These are phyloP conservation scores for Irena cyanogastra DNA, from an alignment of 2,113 vertebrate species.

Conservation along the genomic window DNA sequence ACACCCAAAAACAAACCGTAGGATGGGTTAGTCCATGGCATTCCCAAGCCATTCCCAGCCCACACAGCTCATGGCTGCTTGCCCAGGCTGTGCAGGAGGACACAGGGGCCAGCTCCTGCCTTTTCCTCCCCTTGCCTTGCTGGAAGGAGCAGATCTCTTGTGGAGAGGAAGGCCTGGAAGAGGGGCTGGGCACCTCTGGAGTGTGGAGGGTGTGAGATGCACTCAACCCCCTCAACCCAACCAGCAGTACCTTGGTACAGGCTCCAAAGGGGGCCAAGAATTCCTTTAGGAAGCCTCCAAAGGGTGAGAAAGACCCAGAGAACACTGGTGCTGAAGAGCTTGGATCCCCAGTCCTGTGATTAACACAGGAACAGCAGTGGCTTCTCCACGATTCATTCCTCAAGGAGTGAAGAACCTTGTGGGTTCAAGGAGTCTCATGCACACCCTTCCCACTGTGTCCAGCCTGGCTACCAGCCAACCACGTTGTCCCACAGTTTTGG, in stretches of 20 bases:
- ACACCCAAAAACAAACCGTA: neutral
- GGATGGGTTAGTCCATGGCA: neutral
- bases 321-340: neutral
- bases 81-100: neutral
- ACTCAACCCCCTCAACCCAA: neutral
- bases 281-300: neutral
- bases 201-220: neutral
- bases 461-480: neutral
- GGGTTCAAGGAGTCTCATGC: neutral
- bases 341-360: neutral
- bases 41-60: neutral
- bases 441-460: neutral
- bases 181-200: neutral
- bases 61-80: neutral
- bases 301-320: neutral
- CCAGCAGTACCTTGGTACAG: neutral
- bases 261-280: neutral
- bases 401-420: neutral
- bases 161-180: neutral
- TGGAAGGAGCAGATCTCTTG: neutral
- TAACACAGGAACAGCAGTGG: fast-evolving
- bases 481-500: neutral
- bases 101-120: neutral
- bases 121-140: neutral
- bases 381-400: neutral